A percentile compares a stretch with the other conserved stretches of the same genome.
These are phyloP conservation scores for Tenthredo notha DNA, from an alignment of 2,888 invertebrate genomes.

Conservation along the genomic window DNA sequence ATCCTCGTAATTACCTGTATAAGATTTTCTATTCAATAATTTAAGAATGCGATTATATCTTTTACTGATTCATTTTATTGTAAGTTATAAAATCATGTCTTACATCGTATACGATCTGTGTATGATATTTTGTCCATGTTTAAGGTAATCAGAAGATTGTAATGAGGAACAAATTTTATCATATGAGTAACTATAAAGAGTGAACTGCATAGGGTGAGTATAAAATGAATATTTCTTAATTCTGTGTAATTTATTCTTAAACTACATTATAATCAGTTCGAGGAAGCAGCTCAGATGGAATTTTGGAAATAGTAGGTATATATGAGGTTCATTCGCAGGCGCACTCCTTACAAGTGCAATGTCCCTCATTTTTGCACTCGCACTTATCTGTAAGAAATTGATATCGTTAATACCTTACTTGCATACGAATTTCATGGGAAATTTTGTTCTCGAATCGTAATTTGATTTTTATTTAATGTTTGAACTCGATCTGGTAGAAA, in stretches of 20 bases:
- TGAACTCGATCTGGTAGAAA: background rate
- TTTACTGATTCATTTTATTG: background rate
- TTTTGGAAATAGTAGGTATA: background rate
- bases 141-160: background rate
- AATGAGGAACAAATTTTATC: background rate
- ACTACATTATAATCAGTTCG: background rate
- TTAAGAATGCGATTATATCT: background rate
- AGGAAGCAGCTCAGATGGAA: background rate
- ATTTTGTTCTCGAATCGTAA: background rate
- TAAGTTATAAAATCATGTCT: background rate
- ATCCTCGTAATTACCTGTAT: background rate
- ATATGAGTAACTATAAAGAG: background rate
- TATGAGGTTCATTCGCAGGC: constrained; percentile 54
- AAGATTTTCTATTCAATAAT: background rate
- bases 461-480: background rate
- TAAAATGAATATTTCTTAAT: background rate
- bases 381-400: constrained; percentile 69
- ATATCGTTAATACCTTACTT: background rate
- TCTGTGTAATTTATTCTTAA: background rate
- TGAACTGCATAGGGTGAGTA: background rate
- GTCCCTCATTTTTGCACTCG: constrained; percentile 62
- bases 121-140: background rate
- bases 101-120: background rate
- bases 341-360: constrained; percentile 65
- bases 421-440: background rate